A percentile compares a stretch with the other conserved stretches of the same genome.
Conservation (phyloP, 2,797 vertebrate species). For the Clarias fuscus region DNA sequence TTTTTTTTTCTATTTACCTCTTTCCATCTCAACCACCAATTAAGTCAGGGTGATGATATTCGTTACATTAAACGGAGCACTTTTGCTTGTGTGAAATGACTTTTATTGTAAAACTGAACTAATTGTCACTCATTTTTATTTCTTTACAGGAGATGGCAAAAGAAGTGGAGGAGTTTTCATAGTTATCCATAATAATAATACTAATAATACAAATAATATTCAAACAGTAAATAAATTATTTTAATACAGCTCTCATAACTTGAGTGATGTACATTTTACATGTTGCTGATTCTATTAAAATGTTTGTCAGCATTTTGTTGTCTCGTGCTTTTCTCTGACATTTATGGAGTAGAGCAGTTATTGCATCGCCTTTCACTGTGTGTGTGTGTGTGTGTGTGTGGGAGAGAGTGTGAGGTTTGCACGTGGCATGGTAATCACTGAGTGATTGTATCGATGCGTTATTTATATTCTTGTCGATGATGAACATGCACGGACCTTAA, state of each 20-base stretch:
- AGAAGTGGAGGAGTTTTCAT: slow-evolving; percentile 74
- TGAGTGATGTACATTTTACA: slow-evolving; percentile 50
- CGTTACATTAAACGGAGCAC: neutral
- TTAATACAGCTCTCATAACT: slow-evolving; percentile 32
- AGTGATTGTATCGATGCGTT: neutral
- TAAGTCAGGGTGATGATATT: too few relatives aligned
- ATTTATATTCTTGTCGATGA: neutral
- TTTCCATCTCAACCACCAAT: too few relatives aligned
- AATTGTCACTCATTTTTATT: slow-evolving; percentile 22
- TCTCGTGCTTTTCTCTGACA: neutral
- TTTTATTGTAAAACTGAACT: neutral
- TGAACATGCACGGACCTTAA: neutral
- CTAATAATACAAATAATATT: slow-evolving; percentile 18
- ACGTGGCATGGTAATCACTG: neutral
- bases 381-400: neutral
- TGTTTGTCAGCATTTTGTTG: slow-evolving; percentile 6
- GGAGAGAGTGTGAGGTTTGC: neutral
- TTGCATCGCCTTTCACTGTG: neutral
- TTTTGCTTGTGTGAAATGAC: neutral
- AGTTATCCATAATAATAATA: slow-evolving; percentile 22
- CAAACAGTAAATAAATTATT: slow-evolving; percentile 50
- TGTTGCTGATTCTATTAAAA: slow-evolving; percentile 44
- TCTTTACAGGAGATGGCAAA: slow-evolving; percentile 72
- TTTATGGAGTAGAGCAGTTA: neutral
- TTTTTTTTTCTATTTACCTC: too few relatives aligned